phyloP scores from a whole-genome alignment of 2,888 invertebrate species.

The Agrotis clavis region DNA sequence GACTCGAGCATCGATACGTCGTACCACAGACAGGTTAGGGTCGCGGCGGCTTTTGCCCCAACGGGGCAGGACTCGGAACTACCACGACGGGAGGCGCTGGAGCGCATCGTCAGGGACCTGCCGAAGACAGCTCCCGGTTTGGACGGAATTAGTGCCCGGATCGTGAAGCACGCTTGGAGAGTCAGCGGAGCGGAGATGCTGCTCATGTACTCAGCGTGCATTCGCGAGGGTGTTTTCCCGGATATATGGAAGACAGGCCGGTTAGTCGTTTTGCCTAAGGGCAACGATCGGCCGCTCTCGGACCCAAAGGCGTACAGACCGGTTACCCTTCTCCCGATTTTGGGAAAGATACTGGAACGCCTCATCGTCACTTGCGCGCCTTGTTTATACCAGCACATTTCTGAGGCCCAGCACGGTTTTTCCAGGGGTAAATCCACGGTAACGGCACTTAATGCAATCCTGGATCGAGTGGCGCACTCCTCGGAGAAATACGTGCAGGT shows the following conservation, averaged over 20 bases:
- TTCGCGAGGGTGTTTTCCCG: slow-evolving; percentile 57
- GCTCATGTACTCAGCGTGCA: background rate
- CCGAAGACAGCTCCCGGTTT: slow-evolving; percentile 52
- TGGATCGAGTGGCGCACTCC: background rate
- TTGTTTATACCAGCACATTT: slow-evolving; percentile 10
- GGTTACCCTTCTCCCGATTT: slow-evolving; percentile 62
- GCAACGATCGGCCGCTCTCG: slow-evolving; percentile 53
- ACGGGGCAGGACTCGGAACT: slow-evolving; percentile 33
- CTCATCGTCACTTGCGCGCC: slow-evolving; percentile 56
- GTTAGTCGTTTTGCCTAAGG: slow-evolving; percentile 60
- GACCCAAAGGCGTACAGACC: slow-evolving; percentile 67
- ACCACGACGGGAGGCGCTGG: slow-evolving; percentile 19
- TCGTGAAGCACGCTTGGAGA: slow-evolving; percentile 19
- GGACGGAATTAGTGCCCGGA: too few relatives aligned
- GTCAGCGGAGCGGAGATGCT: background rate
- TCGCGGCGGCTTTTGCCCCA: slow-evolving; percentile 47
- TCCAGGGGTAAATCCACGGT: slow-evolving; percentile 57
- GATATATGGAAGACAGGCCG: slow-evolving; percentile 59
- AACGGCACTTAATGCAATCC: slow-evolving; percentile 54
- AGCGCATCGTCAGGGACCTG: slow-evolving; percentile 40
- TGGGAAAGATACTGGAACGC: slow-evolving; percentile 65
- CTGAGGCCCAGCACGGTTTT: slow-evolving; percentile 66
- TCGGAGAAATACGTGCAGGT: slow-evolving; percentile 55
- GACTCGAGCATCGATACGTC: slow-evolving; percentile 22
- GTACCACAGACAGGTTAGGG: slow-evolving; percentile 57